Conservation (phyloP, 2,113 vertebrate genomes). For the Zosterops borbonicus region DNA sequence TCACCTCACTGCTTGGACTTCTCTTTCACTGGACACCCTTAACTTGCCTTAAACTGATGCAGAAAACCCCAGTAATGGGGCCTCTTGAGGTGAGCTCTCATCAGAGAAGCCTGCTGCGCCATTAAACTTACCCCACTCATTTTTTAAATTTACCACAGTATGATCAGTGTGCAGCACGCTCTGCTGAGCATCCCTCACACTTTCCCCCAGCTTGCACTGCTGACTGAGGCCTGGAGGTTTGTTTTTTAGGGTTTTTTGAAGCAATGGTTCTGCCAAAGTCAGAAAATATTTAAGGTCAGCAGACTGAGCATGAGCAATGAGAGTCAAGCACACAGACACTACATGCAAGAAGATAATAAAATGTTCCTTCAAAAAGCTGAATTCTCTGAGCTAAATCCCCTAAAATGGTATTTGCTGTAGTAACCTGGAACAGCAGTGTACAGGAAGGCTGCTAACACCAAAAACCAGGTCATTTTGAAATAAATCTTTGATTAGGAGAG, state of each 20-base stretch:
- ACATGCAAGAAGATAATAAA: not conserved
- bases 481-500: not conserved
- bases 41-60: not conserved
- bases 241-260: not conserved
- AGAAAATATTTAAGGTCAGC: not conserved
- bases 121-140: not conserved
- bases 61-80: not conserved
- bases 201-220: not conserved
- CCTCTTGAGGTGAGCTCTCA: not conserved
- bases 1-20: not conserved
- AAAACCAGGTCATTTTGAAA: not conserved
- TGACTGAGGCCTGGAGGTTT: not conserved
- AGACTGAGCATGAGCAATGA: accelerated
- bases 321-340: not conserved
- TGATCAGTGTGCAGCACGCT: not conserved
- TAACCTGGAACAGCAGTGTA: not conserved
- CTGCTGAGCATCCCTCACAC: not conserved
- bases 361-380: not conserved
- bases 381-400: not conserved
- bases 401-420: not conserved
- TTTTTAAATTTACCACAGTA: not conserved
- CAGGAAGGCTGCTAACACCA: not conserved
- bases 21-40: not conserved
- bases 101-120: not conserved
- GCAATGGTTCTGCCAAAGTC: not conserved